These are phyloP conservation scores for Caranx ignobilis DNA, from an alignment of 2,113 vertebrate species.

Conservation along the genomic window DNA sequence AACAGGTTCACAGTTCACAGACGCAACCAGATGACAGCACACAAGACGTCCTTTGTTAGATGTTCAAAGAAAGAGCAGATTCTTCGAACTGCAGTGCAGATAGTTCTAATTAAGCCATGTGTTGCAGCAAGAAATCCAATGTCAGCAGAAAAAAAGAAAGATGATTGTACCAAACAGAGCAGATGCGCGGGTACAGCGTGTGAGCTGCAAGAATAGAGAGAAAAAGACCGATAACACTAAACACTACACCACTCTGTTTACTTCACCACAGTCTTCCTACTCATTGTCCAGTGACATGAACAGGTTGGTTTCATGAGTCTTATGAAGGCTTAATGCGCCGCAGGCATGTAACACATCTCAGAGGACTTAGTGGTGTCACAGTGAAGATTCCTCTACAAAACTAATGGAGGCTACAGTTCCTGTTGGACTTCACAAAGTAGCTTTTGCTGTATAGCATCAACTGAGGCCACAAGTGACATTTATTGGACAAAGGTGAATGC, in stretches of 20 bases:
- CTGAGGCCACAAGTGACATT: not conserved
- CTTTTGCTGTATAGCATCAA: not conserved
- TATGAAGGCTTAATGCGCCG: not conserved
- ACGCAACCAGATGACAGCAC: not conserved
- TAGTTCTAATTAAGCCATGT: constrained; percentile 47
- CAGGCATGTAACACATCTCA: not conserved
- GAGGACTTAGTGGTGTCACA: not conserved
- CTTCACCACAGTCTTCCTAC: not conserved
- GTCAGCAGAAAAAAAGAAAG: constrained; percentile 48
- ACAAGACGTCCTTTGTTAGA: not conserved
- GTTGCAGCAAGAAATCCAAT: constrained; percentile 13
- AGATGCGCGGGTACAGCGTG: constrained; percentile 23
- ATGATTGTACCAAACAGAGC: constrained; percentile 48
- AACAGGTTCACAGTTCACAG: not conserved
- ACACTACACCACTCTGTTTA: not conserved
- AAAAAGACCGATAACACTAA: not conserved
- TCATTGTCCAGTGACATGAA: not conserved
- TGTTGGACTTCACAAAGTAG: not conserved
- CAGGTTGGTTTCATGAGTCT: not conserved
- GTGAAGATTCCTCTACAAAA: not conserved
- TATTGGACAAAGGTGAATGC: not conserved
- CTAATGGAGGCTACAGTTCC: not conserved
- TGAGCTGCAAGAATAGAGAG: constrained; percentile 21
- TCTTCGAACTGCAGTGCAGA: constrained; percentile 27
- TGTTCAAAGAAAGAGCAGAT: constrained; percentile 34